A percentile compares a stretch with the other conserved stretches of the same genome.
These are phyloP conservation scores for Polypterus bichir DNA, from an alignment of 2,113 vertebrate genomes.

Conservation along the genomic window DNA sequence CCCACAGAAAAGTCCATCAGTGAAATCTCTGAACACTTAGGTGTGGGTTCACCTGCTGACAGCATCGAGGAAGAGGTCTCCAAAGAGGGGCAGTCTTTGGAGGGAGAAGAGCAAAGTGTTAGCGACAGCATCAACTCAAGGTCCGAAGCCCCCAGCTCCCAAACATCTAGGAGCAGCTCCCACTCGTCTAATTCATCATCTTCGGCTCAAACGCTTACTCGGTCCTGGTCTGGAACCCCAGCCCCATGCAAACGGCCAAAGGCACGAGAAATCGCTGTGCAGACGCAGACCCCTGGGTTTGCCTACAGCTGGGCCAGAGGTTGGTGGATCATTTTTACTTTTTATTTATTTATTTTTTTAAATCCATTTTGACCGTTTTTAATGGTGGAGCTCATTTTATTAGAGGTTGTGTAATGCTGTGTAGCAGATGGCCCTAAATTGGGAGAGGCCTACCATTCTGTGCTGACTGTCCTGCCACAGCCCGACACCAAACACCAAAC, in stretches of 20 bases:
- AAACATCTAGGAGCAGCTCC: no score
- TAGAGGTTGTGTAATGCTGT: no score
- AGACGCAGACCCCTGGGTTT: constrained; percentile 43
- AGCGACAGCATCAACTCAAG: constrained; percentile 8
- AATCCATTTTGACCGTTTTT: no score
- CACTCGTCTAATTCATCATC: constrained; percentile 11
- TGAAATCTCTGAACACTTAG: constrained; percentile 52
- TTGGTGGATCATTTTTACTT: constrained; percentile 29
- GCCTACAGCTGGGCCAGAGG: constrained; percentile 37
- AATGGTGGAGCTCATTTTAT: no score
- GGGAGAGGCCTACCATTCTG: no score
- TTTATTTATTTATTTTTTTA: not conserved
- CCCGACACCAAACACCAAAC: no score
- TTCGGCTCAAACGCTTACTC: not conserved
- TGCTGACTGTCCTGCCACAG: no score
- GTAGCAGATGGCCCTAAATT: no score
- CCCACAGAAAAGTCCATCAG: constrained; percentile 22
- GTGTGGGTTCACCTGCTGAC: constrained; percentile 13
- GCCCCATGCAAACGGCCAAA: not conserved
- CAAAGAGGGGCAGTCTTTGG: constrained; percentile 4
- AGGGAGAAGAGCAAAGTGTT: not conserved
- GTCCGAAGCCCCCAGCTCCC: not conserved
- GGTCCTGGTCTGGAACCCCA: constrained; percentile 10
- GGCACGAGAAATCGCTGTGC: constrained; percentile 41
- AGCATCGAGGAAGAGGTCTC: constrained; percentile 6